phyloP scores from a whole-genome alignment of 2,113 vertebrate genomes.

The Bufo gargarizans region DNA sequence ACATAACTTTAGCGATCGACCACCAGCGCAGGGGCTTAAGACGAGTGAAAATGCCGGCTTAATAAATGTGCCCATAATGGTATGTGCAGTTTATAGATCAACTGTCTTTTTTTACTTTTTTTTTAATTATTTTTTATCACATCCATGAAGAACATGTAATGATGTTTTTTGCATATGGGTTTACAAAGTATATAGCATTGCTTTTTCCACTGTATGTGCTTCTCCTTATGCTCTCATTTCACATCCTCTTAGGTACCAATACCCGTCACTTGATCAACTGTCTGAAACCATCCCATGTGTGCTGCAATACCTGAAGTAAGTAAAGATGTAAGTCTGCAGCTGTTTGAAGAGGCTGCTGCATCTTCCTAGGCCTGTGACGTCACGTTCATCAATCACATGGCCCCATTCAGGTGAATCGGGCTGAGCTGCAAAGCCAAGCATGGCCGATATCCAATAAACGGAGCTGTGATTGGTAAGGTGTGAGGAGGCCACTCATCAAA shows the following conservation, averaged over 20 bases:
- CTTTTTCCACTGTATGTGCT: not conserved
- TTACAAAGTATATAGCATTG: not conserved
- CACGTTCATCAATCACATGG: too few relatives aligned
- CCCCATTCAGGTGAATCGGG: too few relatives aligned
- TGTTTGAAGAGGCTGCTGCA: too few relatives aligned
- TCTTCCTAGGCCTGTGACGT: too few relatives aligned
- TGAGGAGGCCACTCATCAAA: too few relatives aligned
- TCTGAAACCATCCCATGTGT: constrained; percentile 88
- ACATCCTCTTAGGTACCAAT: constrained; percentile 79
- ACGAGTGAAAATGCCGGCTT: too few relatives aligned
- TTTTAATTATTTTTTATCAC: not conserved
- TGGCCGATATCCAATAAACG: too few relatives aligned
- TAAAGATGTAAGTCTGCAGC: not conserved
- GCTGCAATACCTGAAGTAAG: constrained; percentile 90
- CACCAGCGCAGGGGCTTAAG: too few relatives aligned
- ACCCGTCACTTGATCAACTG: constrained; percentile 86
- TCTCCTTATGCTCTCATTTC: not conserved
- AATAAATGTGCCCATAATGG: not conserved
- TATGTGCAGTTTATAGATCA: not conserved
- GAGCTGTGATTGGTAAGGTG: too few relatives aligned
- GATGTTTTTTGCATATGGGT: not conserved
- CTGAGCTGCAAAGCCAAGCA: too few relatives aligned
- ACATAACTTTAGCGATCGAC: too few relatives aligned
- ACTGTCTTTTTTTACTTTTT: not conserved
- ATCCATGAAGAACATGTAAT: not conserved